These are phyloP conservation scores for Agrochola litura DNA, from an alignment of 2,888 invertebrate genomes.

Conservation along the genomic window DNA sequence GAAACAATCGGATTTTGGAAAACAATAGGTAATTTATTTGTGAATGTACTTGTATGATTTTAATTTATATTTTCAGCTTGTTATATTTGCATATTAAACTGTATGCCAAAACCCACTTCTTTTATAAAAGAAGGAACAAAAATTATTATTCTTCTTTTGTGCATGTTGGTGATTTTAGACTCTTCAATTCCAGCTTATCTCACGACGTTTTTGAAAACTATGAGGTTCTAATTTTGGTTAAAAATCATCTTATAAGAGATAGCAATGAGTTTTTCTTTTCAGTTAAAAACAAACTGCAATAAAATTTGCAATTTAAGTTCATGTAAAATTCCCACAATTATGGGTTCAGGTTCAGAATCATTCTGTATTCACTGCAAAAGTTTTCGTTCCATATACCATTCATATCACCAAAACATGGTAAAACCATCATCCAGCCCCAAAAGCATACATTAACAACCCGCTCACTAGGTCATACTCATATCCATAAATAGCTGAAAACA, in stretches of 20 bases:
- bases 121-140: neutral
- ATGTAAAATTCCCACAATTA: no score
- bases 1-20: neutral
- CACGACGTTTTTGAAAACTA: neutral
- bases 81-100: neutral
- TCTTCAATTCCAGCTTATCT: neutral
- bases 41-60: neutral
- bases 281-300: neutral
- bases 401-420: neutral
- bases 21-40: neutral
- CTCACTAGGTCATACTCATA: constrained; percentile 46
- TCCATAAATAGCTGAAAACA: constrained; percentile 57
- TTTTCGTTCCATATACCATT: neutral
- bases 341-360: neutral
- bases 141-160: neutral
- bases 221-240: neutral
- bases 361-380: neutral
- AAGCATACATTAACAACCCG: constrained; percentile 32
- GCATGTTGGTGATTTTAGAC: neutral
- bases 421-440: neutral
- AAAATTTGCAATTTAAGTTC: neutral
- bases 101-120: neutral
- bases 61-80: neutral
- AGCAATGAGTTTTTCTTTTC: no score
- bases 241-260: no score